Evolutionary conservation across 2,113 vertebrate species (phyloP), one percentile per base, ranked within the genome.

Genomic region (Recurvirostra avosetta): DNA sequence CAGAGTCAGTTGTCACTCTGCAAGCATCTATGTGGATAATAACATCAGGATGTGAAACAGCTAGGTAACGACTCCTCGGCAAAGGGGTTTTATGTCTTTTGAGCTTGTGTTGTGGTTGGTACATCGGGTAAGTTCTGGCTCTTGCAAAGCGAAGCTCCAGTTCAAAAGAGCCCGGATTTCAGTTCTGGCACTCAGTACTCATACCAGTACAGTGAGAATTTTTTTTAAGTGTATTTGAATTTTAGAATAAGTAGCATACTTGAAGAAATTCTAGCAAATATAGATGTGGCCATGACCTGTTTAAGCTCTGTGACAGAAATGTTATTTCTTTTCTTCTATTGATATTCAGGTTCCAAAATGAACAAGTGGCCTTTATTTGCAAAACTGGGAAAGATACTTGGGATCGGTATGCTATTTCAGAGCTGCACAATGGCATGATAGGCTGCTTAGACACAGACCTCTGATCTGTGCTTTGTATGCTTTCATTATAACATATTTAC

Each of bases 301-400:
- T 95, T 92, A 47, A 90, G 77, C 32, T 76, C n/a, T 92, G 76
- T 96, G 93, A 96, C 67, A 88, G 94, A 97, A 97, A 94, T 43
- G 34, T 96, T 76, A 61, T 93, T 95, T 96, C 92, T 95, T 96
- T 94, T 96, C 47, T 97, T 97, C 91, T 97, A 36, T 96, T 97
- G 72, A 97, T 96, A 95, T 96, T 95, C 95, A 98, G 98, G 98
- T 98, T 98, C 97, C 98, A 98, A 97, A 98, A 94, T 90, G 98
- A 98, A 91, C 98, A 98, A 96, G 98, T 98, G 92, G 98, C 98
- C 96, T 95, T 98, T 96, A 98, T 98, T 96, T 98, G 98, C 96
- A 98, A 98, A 98, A 98, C 98, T 95, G 98, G 98, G 91, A 98
- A 98, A 98, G 98, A 97, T 97, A 98, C 98, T 92, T 98, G 98